Conservation (phyloP, 2,797 vertebrate species). For the Anableps anableps region DNA sequence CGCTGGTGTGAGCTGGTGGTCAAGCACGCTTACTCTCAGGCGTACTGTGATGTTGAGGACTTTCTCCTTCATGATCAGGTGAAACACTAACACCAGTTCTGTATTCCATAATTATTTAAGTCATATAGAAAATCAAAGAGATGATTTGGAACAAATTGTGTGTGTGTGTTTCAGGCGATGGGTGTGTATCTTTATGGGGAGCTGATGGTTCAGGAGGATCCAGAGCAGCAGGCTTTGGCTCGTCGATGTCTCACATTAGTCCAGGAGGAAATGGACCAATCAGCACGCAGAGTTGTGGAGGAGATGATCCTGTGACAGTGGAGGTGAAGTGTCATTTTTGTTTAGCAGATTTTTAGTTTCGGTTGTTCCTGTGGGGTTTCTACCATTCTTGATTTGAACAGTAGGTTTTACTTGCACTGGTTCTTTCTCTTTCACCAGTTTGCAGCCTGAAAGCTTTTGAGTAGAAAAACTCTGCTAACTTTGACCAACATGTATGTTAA, state of each 20-base stretch:
- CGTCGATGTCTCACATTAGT: slow-evolving; percentile 84
- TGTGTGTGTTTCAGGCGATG: slow-evolving; percentile 87
- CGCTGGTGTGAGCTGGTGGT: slow-evolving; percentile 96
- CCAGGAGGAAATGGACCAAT: slow-evolving; percentile 88
- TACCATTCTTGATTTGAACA: not conserved
- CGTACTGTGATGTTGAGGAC: slow-evolving; percentile 86
- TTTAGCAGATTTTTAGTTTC: not conserved
- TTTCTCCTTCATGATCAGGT: slow-evolving; percentile 93
- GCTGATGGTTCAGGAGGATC: slow-evolving; percentile 94
- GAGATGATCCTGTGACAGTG: slow-evolving; percentile 90
- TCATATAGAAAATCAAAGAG: not conserved
- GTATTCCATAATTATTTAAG: not conserved
- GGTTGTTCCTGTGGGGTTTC: not conserved
- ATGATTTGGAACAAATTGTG: not conserved
- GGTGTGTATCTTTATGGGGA: slow-evolving; percentile 97
- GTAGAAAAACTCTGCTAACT: slow-evolving; percentile 8
- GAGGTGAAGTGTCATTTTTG: slow-evolving; percentile 48
- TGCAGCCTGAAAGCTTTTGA: not conserved
- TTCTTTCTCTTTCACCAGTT: not conserved
- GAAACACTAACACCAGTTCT: slow-evolving; percentile 17
- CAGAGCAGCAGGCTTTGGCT: slow-evolving; percentile 89
- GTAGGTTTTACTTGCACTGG: not conserved
- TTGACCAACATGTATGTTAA: slow-evolving; percentile 2
- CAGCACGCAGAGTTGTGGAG: slow-evolving; percentile 87
- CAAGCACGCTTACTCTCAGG: slow-evolving; percentile 84